Conservation (phyloP, 2,888 invertebrate species). For the Phortica okadai region DNA sequence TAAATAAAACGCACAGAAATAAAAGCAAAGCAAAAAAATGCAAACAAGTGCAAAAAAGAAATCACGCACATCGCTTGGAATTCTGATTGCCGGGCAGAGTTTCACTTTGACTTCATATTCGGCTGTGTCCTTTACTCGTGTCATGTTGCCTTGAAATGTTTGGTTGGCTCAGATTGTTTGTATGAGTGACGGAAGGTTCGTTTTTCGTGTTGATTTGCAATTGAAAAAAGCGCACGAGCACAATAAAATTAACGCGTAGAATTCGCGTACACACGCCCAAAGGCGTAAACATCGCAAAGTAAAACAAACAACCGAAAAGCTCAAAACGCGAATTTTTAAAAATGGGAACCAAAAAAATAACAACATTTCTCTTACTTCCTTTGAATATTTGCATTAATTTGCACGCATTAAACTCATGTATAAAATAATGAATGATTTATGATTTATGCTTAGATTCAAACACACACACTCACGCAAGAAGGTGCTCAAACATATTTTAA, state of each 20-base stretch:
- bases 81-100: neutral
- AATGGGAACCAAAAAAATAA: neutral
- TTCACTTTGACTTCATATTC: neutral
- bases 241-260: constrained; percentile 19
- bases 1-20: constrained; percentile 30
- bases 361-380: neutral
- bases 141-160: constrained; percentile 25
- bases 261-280: neutral
- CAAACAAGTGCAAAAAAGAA: neutral
- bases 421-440: constrained; percentile 20
- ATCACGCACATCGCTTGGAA: constrained; percentile 22
- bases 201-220: constrained; percentile 30
- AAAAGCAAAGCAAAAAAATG: constrained; percentile 17
- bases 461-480: neutral
- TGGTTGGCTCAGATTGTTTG: neutral
- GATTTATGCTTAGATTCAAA: constrained; percentile 2
- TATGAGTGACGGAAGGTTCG: neutral
- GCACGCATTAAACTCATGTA: constrained; percentile 21
- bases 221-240: constrained; percentile 14
- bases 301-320: neutral
- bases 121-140: neutral
- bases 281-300: neutral
- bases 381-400: constrained; percentile 25
- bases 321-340: neutral
- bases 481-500: neutral